Percentiles rank a stretch among this genome's conserved stretches.
phyloP scores from a whole-genome alignment of 1,140 invertebrate species.

The Habropoda laboriosa region DNA sequence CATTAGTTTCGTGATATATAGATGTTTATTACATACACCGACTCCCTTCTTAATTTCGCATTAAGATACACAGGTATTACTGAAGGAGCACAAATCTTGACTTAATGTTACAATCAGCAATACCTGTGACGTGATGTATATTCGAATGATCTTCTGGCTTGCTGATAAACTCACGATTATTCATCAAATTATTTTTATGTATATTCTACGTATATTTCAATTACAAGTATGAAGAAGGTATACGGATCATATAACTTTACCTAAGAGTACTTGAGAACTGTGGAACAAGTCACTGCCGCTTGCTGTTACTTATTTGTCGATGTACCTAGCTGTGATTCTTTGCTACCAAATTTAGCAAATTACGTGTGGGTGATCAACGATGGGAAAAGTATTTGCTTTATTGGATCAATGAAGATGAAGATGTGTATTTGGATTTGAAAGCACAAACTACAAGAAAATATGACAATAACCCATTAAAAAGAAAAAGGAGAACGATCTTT shows the following conservation, averaged over 20 bases:
- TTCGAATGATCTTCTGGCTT: conserved; percentile 48
- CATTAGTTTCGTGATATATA: neutral
- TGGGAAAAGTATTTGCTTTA: conserved; percentile 38
- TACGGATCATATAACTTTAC: conserved; percentile 38
- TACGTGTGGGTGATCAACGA: conserved; percentile 53
- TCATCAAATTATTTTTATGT: conserved; percentile 42
- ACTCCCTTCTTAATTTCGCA: conserved; percentile 10
- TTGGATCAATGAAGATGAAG: conserved; percentile 35
- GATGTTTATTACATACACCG: neutral
- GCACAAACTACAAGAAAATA: conserved; percentile 47
- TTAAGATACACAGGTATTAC: conserved; percentile 17
- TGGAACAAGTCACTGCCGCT: conserved; percentile 64
- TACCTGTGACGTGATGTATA: conserved; percentile 16
- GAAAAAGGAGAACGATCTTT: conserved; percentile 12
- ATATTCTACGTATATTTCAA: conserved; percentile 48
- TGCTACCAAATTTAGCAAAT: conserved; percentile 65
- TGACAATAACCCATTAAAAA: conserved; percentile 57
- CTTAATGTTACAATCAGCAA: neutral
- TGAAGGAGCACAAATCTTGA: conserved; percentile 20
- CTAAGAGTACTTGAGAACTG: conserved; percentile 40
- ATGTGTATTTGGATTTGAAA: conserved; percentile 33
- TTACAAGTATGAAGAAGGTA: conserved; percentile 37
- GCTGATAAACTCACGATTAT: conserved; percentile 18
- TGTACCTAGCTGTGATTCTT: conserved; percentile 71
- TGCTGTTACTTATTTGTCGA: conserved; percentile 66